Conservation (phyloP, 2,888 invertebrate species). For the Cataglyphis cursor region DNA sequence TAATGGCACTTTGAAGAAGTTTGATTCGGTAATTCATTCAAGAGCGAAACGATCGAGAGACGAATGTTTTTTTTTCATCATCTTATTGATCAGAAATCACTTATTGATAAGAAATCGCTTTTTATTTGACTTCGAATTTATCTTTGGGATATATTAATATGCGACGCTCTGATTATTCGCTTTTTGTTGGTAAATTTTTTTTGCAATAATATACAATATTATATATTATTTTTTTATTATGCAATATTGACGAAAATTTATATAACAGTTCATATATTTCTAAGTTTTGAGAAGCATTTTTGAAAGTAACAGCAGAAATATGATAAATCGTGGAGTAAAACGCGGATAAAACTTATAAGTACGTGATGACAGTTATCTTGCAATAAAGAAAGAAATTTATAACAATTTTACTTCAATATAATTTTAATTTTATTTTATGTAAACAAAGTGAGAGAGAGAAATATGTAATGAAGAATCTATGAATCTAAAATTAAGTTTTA, state of each 20-base stretch:
- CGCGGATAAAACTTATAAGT: background rate
- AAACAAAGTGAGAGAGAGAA: background rate
- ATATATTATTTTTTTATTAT: background rate
- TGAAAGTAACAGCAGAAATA: background rate
- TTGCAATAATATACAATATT: background rate
- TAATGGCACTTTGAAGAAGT: background rate
- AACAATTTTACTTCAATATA: background rate
- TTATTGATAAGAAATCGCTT: background rate
- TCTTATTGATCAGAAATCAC: too few relatives aligned
- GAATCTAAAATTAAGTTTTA: background rate
- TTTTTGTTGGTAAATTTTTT: background rate
- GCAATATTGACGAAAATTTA: background rate
- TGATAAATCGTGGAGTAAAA: background rate
- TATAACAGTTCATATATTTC: background rate
- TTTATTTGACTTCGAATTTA: background rate
- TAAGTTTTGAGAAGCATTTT: background rate
- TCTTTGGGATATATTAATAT: background rate
- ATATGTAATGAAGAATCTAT: background rate
- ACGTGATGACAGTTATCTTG: background rate
- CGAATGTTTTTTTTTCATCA: background rate
- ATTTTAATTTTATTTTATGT: constrained; percentile 1
- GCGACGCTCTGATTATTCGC: background rate
- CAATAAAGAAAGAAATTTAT: background rate
- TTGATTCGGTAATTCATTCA: background rate
- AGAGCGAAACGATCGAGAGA: background rate